Base-by-base conservation (phyloP, 2,888 invertebrate species). In the Hirtodrosophila cameraria region DNA sequence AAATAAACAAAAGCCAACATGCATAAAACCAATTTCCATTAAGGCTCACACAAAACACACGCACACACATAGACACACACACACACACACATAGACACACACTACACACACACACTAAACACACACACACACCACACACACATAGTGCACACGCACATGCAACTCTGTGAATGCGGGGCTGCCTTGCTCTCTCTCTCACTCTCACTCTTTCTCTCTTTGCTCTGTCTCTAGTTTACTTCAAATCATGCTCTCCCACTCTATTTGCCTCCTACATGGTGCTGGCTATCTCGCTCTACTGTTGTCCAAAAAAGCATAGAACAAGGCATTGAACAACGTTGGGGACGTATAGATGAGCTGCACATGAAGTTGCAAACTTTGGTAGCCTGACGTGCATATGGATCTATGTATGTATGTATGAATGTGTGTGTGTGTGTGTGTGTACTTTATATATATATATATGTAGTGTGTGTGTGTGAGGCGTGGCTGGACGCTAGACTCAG, bases 11-110 rank as follows among this genome's bases (percentile, higher is more conserved):
- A 82, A 82, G 82, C 75, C 80, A 87, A 81, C 86, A 79, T 87
- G 88, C 88, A 87, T 83, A 88, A 86, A 86, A 86, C 86, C 86
- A 86, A 86, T 86, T 86, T 86, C 85, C 88, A 86, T 86, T 87
- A 86, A 78, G 80, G 61, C 84, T 46, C 73, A 49, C 52, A 68
- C 58, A 53, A n/a, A 55, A 54, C 48, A 20, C 41, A 43, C 49
- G 30, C 62, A 46, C 49, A 36, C 49, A 55, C 46, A 30, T 30
- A 31, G 55, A 65, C 42, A 43, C 38, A 48, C 35, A 28, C 35
- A 28, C 27, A 31, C 18, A 25, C 36, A 43, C 61, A 52, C 27
- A 57, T 30, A 23, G 7, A 11, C 13, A 23, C 6, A 8, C 2
- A 6, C 39, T 54, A 64, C 55, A 58, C 67, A 72, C 68, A 72